phyloP scores from a whole-genome alignment of 2,888 invertebrate genomes.

The Drosophila emarginata region DNA sequence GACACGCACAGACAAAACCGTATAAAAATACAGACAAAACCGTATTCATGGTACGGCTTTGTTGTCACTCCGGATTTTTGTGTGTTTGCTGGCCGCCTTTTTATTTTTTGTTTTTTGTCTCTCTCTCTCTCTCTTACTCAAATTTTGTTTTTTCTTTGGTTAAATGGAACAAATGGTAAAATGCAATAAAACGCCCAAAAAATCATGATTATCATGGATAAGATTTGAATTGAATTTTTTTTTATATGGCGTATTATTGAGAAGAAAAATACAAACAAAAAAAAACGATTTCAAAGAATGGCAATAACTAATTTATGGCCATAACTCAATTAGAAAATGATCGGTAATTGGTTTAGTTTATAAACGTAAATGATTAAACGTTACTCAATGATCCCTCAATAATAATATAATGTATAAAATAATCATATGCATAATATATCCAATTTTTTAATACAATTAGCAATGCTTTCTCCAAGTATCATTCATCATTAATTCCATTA shows the following conservation, averaged over 20 bases:
- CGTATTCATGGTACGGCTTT: conserved; percentile 53
- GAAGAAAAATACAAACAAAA: not conserved
- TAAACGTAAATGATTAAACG: no score
- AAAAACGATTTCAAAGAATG: not conserved
- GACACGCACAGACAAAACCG: conserved; percentile 59
- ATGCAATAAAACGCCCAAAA: not conserved
- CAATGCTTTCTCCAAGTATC: no score
- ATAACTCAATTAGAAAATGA: not conserved
- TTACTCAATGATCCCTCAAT: no score
- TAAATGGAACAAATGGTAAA: conserved; percentile 21
- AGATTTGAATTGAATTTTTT: conserved; percentile 1
- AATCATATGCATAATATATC: no score
- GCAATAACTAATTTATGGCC: not conserved
- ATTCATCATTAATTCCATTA: no score
- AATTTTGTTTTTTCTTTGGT: conserved; percentile 30
- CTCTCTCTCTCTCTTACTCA: conserved; percentile 41
- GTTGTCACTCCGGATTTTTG: conserved; percentile 45
- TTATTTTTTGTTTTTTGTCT: conserved; percentile 59
- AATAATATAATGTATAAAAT: no score
- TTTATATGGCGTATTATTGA: not conserved
- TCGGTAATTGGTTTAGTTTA: not conserved
- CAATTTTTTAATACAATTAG: no score
- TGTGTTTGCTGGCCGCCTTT: conserved; percentile 68
- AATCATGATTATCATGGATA: not conserved
- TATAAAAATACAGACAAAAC: conserved; percentile 49